These are phyloP conservation scores for Drosophila prostipennis DNA, from an alignment of 2,888 invertebrate species.

Conservation along the genomic window DNA sequence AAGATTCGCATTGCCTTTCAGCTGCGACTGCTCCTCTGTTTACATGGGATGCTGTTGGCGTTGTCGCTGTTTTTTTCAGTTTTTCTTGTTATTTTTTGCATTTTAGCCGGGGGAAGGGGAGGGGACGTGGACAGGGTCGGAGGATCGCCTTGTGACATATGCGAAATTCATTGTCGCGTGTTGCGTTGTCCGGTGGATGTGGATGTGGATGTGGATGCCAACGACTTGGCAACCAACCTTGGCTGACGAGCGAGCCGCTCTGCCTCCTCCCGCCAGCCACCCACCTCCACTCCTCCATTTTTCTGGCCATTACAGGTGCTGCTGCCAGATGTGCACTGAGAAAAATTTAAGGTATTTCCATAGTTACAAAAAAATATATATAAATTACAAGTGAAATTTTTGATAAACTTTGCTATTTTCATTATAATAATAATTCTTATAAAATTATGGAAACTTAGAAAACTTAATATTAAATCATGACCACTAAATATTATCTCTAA, in stretches of 20 bases:
- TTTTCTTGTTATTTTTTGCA: neutral
- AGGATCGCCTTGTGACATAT: constrained; percentile 72
- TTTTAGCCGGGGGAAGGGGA: constrained; percentile 22
- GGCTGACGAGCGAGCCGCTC: constrained; percentile 58
- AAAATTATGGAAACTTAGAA: too few species aligned
- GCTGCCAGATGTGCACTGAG: constrained; percentile 8
- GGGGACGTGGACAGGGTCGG: constrained; percentile 7
- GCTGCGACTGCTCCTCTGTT: constrained; percentile 58
- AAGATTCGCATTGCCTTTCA: constrained; percentile 63
- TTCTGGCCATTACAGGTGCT: constrained; percentile 36
- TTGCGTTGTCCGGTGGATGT: constrained; percentile 60
- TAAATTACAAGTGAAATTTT: too few species aligned
- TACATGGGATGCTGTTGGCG: constrained; percentile 58
- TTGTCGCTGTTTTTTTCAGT: constrained; percentile 14
- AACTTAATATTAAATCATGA: too few species aligned
- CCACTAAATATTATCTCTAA: too few species aligned
- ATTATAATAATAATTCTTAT: too few species aligned
- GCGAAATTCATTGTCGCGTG: constrained; percentile 81
- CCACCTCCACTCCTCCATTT: constrained; percentile 12
- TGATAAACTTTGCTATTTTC: too few species aligned
- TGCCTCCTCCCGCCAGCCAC: constrained; percentile 31
- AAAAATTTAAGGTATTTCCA: neutral
- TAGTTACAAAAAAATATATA: too few species aligned
- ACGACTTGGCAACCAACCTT: constrained; percentile 68
- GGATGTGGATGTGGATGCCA: constrained; percentile 55